Percentiles rank a stretch among this genome's conserved stretches.
Conservation (phyloP, 1,140 invertebrate genomes). For the Caenorhabditis brenneri region DNA sequence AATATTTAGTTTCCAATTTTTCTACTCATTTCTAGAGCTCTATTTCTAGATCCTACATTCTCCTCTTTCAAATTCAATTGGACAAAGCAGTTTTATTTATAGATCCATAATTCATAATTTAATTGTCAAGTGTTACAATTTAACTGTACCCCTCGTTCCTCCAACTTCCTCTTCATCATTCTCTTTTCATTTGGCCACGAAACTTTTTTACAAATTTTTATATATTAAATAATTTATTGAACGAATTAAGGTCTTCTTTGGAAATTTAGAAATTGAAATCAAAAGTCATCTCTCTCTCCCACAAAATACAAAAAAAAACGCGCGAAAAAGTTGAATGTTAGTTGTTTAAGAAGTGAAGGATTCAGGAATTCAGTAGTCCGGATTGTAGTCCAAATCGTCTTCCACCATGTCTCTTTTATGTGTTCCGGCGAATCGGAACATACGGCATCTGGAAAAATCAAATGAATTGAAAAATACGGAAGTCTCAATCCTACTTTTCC, state of each 20-base stretch:
- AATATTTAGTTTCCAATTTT: neutral
- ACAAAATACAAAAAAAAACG: neutral
- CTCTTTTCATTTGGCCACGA: neutral
- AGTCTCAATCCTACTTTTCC: slow-evolving; percentile 29
- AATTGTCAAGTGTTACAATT: slow-evolving; percentile 15
- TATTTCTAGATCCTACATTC: neutral
- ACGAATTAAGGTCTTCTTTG: neutral
- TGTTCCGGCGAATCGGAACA: slow-evolving; percentile 28
- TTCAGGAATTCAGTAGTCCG: neutral
- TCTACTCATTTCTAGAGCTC: neutral
- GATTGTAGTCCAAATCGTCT: too few relatives aligned
- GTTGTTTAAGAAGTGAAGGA: neutral
- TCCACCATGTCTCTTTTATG: neutral
- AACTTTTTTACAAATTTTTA: neutral
- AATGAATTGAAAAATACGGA: neutral
- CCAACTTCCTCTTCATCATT: neutral
- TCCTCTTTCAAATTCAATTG: neutral
- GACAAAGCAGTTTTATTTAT: slow-evolving; percentile 10
- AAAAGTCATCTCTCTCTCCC: neutral
- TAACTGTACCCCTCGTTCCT: slow-evolving; percentile 25
- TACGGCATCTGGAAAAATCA: slow-evolving; percentile 8
- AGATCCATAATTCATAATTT: slow-evolving; percentile 28
- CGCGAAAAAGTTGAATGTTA: neutral
- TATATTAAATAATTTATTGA: slow-evolving; percentile 36
- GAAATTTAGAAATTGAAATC: neutral